Base-by-base conservation (phyloP, 2,797 vertebrate species). In the Esox lucius region DNA sequence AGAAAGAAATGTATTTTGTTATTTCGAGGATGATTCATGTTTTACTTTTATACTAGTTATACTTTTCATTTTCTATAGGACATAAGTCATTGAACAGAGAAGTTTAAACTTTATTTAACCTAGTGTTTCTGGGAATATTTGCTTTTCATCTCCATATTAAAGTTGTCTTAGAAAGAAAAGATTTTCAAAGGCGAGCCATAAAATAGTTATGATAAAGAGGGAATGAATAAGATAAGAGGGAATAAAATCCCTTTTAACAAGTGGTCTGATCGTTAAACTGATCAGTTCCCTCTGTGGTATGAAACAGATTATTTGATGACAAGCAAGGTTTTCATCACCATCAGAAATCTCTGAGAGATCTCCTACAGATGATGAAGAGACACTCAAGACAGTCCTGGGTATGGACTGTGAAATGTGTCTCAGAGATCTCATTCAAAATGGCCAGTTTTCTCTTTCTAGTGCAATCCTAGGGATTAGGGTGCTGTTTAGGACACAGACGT, bases 101-200 rank as follows among this genome's bases (percentile, higher is more conserved):
- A 53, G 49, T 31, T 51, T 35, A 8, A 71, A 59, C 70, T 71
- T 39, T 42, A 59, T 35, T 61, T 59, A 12, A 35, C 70, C 49
- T 22, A 31, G 48, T 48, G 42, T 31, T 69, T 70, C 68, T 1
- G 31, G 51, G 19, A 59, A 39, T 12, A 31, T 53, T 35, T 53
- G 49, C 69, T 70, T 71, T 59, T 71, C 70, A 71, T 71, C 70
- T 71, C 53, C 31, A 39, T 61, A 59, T 71, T 71, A 59, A 71
- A 59, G 28, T 39, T 71, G 70, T 56, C 28, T 71, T 15, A 31
- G 17, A 71, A 71, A 35, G 19, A 71, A 59, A 71, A 59, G 17
- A 59, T 35, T 39, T 39, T 71, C 53, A 71, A 71, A 61, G 53
- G 19, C 2, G 19, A 22, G 31, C 2, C 28, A 71, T 71, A 11